Conservation (phyloP, 2,888 invertebrate genomes). For the Caenorhabditis becei region DNA sequence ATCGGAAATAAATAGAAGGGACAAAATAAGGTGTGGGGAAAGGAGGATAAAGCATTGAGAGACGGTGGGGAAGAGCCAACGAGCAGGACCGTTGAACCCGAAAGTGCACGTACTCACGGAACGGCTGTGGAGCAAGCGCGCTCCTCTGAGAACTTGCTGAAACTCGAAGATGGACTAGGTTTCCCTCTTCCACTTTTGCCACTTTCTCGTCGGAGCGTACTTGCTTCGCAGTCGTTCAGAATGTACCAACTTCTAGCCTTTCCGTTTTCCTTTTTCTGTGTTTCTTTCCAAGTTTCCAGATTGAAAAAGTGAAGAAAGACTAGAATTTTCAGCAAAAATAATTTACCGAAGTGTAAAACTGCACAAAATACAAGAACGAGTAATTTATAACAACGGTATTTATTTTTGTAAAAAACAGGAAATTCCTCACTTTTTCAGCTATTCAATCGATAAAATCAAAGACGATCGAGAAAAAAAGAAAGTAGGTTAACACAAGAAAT, state of each 20-base stretch:
- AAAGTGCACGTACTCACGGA: slow-evolving; percentile 9
- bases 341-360: too few relatives aligned
- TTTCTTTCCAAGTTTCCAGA: too few relatives aligned
- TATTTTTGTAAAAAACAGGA: slow-evolving; percentile 3
- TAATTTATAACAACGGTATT: neutral
- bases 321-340: neutral
- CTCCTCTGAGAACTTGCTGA: too few relatives aligned
- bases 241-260: too few relatives aligned
- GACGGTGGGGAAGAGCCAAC: slow-evolving; percentile 2
- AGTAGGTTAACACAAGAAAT: neutral
- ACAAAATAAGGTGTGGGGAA: neutral
- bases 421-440: neutral
- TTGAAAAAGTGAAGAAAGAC: neutral
- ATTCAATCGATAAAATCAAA: neutral
- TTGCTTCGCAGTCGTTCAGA: too few relatives aligned
- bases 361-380: neutral
- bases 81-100: slow-evolving; percentile 5
- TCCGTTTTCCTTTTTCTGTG: too few relatives aligned
- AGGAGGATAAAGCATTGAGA: slow-evolving; percentile 1
- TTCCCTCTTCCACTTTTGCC: too few relatives aligned
- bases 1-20: slow-evolving; percentile 1
- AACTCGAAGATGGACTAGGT: too few relatives aligned
- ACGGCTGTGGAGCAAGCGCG: neutral
- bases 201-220: too few relatives aligned
- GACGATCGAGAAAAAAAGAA: neutral